These are phyloP conservation scores for Stichopus chloronotus DNA, from an alignment of 35 echinoderm and acorn worm species.

Conservation along the genomic window DNA sequence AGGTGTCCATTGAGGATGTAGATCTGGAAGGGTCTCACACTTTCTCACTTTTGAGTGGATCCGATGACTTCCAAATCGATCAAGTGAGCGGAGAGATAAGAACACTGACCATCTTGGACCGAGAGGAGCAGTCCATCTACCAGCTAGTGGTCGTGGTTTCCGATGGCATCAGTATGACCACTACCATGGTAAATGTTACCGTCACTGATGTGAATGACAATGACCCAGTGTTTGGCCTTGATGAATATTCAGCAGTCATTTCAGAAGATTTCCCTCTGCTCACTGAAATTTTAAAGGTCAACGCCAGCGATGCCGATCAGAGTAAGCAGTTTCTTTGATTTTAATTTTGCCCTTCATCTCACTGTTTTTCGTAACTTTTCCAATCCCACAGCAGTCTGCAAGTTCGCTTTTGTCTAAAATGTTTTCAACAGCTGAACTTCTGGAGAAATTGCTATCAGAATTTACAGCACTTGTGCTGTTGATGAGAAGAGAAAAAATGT, in stretches of 20 bases:
- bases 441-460: too few relatives aligned
- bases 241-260: conserved; percentile 24
- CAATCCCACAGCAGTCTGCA: too few relatives aligned
- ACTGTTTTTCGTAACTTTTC: too few relatives aligned
- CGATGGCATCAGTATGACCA: conserved; percentile 42
- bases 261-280: conserved; percentile 49
- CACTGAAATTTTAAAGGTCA: conserved; percentile 19
- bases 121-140: conserved; percentile 33
- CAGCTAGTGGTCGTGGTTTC: conserved; percentile 31
- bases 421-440: too few relatives aligned
- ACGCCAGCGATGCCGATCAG: conserved; percentile 59
- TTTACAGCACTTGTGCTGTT: too few relatives aligned
- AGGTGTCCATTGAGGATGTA: conserved; percentile 66
- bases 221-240: conserved; percentile 53
- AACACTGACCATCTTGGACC: conserved; percentile 21
- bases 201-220: conserved; percentile 77
- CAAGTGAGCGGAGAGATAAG: conserved; percentile 60
- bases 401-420: too few relatives aligned
- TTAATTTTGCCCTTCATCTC: neutral
- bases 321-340: conserved; percentile 30
- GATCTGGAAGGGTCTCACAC: conserved; percentile 51
- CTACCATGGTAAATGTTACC: conserved; percentile 13
- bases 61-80: conserved; percentile 59
- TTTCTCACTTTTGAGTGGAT: conserved; percentile 44
- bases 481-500: too few relatives aligned